Percentiles rank a stretch among this genome's conserved stretches.
Evolutionary conservation across 2,888 invertebrate species (phyloP).

Genomic region (Azorinus chamasolen): DNA sequence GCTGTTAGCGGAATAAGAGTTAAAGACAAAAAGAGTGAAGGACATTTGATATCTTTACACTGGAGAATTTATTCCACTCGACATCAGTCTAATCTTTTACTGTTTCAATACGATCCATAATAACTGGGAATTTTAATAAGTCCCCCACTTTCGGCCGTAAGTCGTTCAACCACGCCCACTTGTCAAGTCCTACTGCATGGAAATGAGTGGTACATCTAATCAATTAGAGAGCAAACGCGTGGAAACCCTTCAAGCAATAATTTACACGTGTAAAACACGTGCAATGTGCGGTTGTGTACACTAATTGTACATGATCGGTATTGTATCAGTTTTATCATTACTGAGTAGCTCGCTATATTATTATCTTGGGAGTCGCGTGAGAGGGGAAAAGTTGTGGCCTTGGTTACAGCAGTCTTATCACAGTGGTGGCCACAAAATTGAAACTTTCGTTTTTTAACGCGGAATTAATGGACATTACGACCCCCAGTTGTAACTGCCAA

Average conservation of each 20-base stretch:
- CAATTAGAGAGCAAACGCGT: conserved; percentile 22
- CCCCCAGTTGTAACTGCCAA: too few relatives aligned
- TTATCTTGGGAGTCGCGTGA: too few relatives aligned
- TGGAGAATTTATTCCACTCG: too few relatives aligned
- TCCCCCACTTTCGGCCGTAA: not conserved
- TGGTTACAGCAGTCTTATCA: too few relatives aligned
- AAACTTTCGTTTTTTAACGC: too few relatives aligned
- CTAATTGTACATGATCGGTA: conserved; percentile 38
- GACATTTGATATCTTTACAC: too few relatives aligned
- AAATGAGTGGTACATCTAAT: conserved; percentile 20
- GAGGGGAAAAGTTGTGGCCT: too few relatives aligned
- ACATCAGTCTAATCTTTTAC: not conserved
- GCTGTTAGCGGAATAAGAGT: too few relatives aligned
- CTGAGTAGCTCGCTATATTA: too few relatives aligned
- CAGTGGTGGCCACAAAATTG: too few relatives aligned
- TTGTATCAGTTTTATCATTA: conserved; percentile 2
- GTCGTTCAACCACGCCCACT: conserved; percentile 19
- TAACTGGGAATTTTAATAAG: not conserved
- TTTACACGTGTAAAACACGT: conserved; percentile 27
- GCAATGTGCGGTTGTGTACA: conserved; percentile 19
- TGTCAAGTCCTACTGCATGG: conserved; percentile 31
- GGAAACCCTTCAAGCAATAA: conserved; percentile 8
- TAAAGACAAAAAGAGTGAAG: too few relatives aligned
- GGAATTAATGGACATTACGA: too few relatives aligned
- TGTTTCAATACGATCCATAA: not conserved